Base-by-base conservation (phyloP, 2,797 vertebrate species). In the Harpagifer antarcticus region DNA sequence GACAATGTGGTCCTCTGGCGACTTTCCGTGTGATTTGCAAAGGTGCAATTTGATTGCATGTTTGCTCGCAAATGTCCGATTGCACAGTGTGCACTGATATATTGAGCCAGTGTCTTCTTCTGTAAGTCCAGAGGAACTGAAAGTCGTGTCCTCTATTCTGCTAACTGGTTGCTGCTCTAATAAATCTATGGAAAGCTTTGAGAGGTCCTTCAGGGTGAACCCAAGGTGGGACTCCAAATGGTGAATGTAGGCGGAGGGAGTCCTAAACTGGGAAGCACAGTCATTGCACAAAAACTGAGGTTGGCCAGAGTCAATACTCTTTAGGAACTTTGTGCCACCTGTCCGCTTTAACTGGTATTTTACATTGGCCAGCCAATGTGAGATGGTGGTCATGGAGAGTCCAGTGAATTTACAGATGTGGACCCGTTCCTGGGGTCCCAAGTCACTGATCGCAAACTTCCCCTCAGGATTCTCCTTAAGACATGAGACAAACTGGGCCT, bases 11-110 rank as follows among this genome's bases (percentile, higher is more conserved):
- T 99, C 98, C 94, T 99, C 98, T 2, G 98, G 97, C 73, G 98
- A 98, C 94, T 99, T 99, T 91, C 98, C 97, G 14, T 99, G 98
- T 70, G 98, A 98, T 96, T 99, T 99, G 92, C 98, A 99, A 92
- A 99, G 97, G 95, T 99, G 98, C 96, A 99, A 96, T 95, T 99
- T 99, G 91, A 99, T 97, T 86, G 98, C 98, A 83, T 99, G 98
- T 90, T 99, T 99, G 96, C 98, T 99, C 89, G 96, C 95, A 94
- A 99, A 99, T 90, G 98, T 99, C 93, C 98, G 96, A 94, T 96
- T 99, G 94, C 98, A 99, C 92, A 99, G 95, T 94, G 97, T 98
- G 93, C 98, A 99, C 85, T 99, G 98, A 96, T 96, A 96, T 86
- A 97, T 92, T 83, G 96, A 97, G 92, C 96, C 95, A 74, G 94